Conservation (phyloP, 2,113 vertebrate species). For the Oreochromis spilurus region DNA sequence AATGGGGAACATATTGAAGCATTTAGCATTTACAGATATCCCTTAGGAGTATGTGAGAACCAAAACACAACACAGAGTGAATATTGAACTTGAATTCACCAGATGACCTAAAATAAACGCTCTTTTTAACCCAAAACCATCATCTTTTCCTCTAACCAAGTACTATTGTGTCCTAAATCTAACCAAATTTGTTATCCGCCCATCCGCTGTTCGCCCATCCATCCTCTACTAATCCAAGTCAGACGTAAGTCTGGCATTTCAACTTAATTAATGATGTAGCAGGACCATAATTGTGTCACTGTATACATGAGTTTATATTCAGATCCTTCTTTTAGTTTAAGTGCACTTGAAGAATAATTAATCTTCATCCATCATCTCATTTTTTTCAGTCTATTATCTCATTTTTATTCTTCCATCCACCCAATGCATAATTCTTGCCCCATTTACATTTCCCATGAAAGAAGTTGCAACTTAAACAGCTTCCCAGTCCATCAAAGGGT, state of each 20-base stretch:
- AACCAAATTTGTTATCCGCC: not conserved
- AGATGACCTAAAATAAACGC: not conserved
- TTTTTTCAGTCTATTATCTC: not conserved
- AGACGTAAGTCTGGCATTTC: not conserved
- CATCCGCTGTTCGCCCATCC: not conserved
- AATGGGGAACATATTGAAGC: not conserved
- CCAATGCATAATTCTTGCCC: not conserved
- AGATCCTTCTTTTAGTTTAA: not conserved
- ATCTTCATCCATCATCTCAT: not conserved
- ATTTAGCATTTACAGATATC: not conserved
- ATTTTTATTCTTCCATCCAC: not conserved
- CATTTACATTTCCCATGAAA: not conserved
- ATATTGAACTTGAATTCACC: not conserved
- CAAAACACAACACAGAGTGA: not conserved
- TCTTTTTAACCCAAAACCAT: not conserved
- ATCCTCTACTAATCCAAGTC: not conserved
- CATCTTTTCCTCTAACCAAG: not conserved
- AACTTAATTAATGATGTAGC: not conserved
- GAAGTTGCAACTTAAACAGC: not conserved
- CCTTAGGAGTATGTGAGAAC: not conserved
- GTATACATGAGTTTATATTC: not conserved
- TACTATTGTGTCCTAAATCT: not conserved
- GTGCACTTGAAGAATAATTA: not conserved
- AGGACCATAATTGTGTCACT: not conserved
- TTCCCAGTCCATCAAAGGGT: not conserved